Evolutionary conservation across 2,797 vertebrate genomes (phyloP).

Genomic region (Cygnus olor): DNA sequence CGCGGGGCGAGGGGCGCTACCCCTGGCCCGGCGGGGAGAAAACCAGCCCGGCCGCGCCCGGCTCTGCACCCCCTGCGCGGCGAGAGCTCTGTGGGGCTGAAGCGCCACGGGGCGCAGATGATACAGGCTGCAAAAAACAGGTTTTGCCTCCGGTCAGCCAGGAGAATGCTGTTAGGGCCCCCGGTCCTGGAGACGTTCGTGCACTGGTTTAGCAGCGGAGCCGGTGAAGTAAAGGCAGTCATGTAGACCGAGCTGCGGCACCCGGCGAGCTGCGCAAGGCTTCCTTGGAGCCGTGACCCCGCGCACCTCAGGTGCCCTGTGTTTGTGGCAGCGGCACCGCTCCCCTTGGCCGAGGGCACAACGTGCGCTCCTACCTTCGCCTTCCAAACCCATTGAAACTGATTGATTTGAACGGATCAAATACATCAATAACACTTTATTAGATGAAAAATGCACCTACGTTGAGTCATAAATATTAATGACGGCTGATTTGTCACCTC

Average conservation of each 20-base stretch:
- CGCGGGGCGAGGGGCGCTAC: too few species aligned
- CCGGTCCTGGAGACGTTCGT: not conserved
- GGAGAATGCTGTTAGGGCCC: not conserved
- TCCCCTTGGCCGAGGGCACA: not conserved
- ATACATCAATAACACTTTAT: not conserved
- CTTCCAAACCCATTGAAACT: not conserved
- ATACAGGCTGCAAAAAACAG: not conserved
- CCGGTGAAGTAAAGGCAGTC: not conserved
- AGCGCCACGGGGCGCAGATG: not conserved
- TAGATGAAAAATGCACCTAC: not conserved
- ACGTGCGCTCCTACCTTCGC: not conserved
- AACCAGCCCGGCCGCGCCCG: not conserved
- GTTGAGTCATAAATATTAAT: not conserved
- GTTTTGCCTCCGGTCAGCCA: not conserved
- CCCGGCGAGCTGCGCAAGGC: not conserved
- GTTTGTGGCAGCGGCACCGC: not conserved
- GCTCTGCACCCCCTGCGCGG: not conserved
- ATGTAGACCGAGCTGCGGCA: too few species aligned
- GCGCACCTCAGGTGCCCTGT: not conserved
- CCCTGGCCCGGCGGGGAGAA: not conserved
- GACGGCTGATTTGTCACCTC: not conserved
- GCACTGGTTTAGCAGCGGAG: not conserved
- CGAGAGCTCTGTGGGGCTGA: not conserved
- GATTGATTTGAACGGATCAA: not conserved
- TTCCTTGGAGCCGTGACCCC: not conserved